phyloP scores from a whole-genome alignment of 2,113 vertebrate genomes.

The Phocoena sinus region DNA sequence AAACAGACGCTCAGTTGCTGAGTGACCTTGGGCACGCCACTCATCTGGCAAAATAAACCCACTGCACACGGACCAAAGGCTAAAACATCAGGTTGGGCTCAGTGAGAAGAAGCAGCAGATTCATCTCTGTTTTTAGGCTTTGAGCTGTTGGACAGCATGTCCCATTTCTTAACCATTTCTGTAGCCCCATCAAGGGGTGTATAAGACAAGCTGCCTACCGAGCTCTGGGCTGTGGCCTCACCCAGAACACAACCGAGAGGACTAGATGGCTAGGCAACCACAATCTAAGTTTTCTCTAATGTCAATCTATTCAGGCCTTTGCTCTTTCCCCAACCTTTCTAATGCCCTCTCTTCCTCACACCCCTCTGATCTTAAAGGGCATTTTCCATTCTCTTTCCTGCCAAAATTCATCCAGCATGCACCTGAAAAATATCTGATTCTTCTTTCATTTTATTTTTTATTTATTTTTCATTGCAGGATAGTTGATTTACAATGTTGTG shows the following conservation, averaged over 20 bases:
- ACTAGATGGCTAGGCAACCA: background rate
- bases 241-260: background rate
- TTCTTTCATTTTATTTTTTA: background rate
- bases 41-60: conserved; percentile 35
- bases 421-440: background rate
- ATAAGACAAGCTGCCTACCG: background rate
- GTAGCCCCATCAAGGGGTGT: background rate
- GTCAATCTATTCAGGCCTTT: background rate
- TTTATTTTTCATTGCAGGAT: background rate
- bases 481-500: background rate
- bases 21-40: background rate
- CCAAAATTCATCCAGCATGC: background rate
- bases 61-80: background rate
- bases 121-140: background rate
- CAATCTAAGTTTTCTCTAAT: background rate
- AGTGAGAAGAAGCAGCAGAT: background rate
- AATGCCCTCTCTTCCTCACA: background rate
- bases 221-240: background rate
- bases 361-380: background rate
- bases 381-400: background rate
- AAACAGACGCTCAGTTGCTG: background rate
- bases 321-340: background rate
- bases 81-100: background rate
- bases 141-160: background rate
- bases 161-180: background rate